These are phyloP conservation scores for Ornithoptera priamus DNA, from an alignment of 2,888 invertebrate genomes.

Conservation along the genomic window DNA sequence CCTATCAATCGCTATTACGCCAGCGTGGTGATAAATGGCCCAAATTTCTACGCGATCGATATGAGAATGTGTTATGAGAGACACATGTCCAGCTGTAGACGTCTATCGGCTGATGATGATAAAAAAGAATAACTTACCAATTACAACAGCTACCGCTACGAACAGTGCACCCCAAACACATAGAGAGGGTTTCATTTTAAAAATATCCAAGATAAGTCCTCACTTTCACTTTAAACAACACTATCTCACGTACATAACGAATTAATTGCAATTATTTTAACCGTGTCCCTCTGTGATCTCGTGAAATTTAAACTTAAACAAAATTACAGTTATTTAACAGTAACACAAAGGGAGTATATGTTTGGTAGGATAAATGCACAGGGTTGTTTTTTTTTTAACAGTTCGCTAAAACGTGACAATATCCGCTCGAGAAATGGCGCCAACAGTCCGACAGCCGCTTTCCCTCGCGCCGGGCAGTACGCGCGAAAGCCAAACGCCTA, in stretches of 20 bases:
- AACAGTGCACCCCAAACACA: conserved; percentile 55
- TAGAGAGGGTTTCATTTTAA: conserved; percentile 59
- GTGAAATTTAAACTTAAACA: not conserved
- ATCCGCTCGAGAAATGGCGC: conserved; percentile 42
- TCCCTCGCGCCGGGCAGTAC: conserved; percentile 53
- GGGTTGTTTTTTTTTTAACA: conserved; percentile 14
- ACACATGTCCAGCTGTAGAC: no score
- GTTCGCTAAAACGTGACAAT: conserved; percentile 31
- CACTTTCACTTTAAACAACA: conserved; percentile 48
- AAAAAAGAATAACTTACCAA: conserved; percentile 50
- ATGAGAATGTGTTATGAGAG: no score
- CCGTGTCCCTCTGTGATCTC: not conserved
- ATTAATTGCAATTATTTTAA: conserved; percentile 20
- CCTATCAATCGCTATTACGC: no score
- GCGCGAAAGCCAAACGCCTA: conserved; percentile 74
- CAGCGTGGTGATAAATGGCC: no score
- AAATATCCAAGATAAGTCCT: conserved; percentile 49
- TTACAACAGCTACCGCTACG: conserved; percentile 52
- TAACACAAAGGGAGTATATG: not conserved
- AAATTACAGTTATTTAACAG: not conserved
- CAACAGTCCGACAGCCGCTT: conserved; percentile 35
- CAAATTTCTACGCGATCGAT: no score
- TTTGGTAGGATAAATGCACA: conserved; percentile 11
- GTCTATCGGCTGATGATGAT: no score
- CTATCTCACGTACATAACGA: conserved; percentile 28